Base-by-base conservation (phyloP, 2,113 vertebrate genomes). In the Choloepus hoffmanni region DNA sequence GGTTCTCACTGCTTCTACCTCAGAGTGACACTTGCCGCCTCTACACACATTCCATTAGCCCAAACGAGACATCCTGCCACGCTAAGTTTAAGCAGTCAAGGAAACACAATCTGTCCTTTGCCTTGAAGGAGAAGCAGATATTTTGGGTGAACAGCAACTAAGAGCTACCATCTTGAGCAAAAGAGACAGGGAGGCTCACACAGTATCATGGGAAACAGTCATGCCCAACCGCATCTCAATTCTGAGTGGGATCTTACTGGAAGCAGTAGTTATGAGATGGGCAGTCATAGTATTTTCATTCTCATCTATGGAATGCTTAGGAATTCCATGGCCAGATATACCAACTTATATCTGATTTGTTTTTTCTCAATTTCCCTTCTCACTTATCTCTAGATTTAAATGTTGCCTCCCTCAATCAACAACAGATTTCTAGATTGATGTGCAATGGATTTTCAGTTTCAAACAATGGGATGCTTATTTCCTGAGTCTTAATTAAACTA, bases 31-130 rank as follows among this genome's bases (percentile, higher is more conserved):
- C 2, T 6, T 77, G 88, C 65, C 92, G 68, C 77, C 58, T 94
- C 82, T 58, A 45, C 77, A 95, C 73, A 91, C 50, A 55, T 85
- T 76, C 50, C 79, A 58, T 79, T 74, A 92, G 58, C 84, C 58
- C 78, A 87, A 87, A 33, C 18, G 73, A 62, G 60, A 77, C 55
- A n/a, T 53, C 43, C 19, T 30, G 23, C 48, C 23, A 28, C 15
- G 3, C 74, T 74, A 50, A 48, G 43, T 92, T 30, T n/a, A 76
- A 16, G 18, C 19, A 63, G 18, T 3, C 21, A 18, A 81, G 60
- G 86, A 76, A 58, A 12, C 10, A 62, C 18, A 48, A 14, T 58
- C n/a, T 74, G 10, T 5, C 28, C n/a, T 65, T 68, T 43, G 0
- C 65, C 60, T 28, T 21, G 11, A 50, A 77, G 74, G 24, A 83